A percentile compares a stretch with the other conserved stretches of the same genome.
phyloP scores from a whole-genome alignment of 2,113 vertebrate species.

The Centropus bengalensis region DNA sequence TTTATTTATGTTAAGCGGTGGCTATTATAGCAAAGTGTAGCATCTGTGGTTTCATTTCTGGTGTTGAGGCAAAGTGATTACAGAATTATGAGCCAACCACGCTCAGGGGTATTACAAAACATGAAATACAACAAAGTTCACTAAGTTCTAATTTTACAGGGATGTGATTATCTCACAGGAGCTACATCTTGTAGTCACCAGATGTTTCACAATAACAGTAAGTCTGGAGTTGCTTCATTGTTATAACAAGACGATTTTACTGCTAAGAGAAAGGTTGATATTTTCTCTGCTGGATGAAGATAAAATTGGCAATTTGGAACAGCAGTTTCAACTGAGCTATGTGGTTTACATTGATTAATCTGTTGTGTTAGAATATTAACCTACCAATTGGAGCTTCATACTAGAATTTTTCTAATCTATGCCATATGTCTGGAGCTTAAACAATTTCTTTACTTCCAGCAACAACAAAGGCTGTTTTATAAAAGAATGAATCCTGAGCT shows the following conservation, averaged over 20 bases:
- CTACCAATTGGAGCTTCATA: constrained; percentile 36
- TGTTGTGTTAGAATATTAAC: constrained; percentile 71
- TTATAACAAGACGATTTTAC: constrained; percentile 77
- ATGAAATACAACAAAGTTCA: constrained; percentile 69
- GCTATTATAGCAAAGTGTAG: constrained; percentile 52
- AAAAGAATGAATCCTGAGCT: constrained; percentile 1
- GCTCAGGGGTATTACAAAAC: constrained; percentile 72
- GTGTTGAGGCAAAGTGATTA: constrained; percentile 71
- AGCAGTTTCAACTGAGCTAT: constrained; percentile 68
- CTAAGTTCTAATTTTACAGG: constrained; percentile 71
- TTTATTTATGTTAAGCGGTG: constrained; percentile 73
- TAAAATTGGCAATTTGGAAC: constrained; percentile 75
- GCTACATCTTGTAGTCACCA: constrained; percentile 75
- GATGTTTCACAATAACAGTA: constrained; percentile 78
- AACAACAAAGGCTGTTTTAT: constrained; percentile 3
- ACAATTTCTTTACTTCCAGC: constrained; percentile 51
- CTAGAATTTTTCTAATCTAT: constrained; percentile 52
- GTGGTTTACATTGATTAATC: constrained; percentile 78
- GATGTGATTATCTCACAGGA: constrained; percentile 73
- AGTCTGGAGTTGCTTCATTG: constrained; percentile 69
- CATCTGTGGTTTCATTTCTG: constrained; percentile 74
- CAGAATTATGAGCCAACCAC: constrained; percentile 52
- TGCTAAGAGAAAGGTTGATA: constrained; percentile 57
- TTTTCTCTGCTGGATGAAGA: constrained; percentile 80
- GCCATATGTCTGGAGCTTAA: constrained; percentile 63